These are phyloP conservation scores for Ophraella communa DNA, from an alignment of 2,888 invertebrate species.

Conservation along the genomic window DNA sequence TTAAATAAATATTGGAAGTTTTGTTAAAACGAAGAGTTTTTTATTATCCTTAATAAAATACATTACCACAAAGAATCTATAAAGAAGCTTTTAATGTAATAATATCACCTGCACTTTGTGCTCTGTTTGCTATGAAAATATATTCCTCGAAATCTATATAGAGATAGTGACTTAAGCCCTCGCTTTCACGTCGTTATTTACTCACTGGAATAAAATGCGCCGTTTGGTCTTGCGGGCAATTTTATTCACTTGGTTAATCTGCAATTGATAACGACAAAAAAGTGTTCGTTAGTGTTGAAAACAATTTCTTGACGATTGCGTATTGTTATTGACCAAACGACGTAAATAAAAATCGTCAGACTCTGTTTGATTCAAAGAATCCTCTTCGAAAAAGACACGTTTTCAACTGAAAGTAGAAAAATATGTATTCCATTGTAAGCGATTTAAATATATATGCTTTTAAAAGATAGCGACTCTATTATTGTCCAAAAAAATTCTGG, in stretches of 20 bases:
- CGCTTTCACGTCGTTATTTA: slow-evolving; percentile 6
- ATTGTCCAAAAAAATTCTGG: slow-evolving; percentile 24
- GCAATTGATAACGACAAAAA: too few relatives aligned
- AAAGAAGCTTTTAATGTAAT: not conserved
- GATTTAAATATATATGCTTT: slow-evolving; percentile 54
- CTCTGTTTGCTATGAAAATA: slow-evolving; percentile 19
- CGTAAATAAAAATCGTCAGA: not conserved
- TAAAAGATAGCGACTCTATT: slow-evolving; percentile 32
- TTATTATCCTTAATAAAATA: too few relatives aligned
- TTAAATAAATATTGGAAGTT: too few relatives aligned
- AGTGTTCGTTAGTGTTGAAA: not conserved
- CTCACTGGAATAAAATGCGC: not conserved
- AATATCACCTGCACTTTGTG: slow-evolving; percentile 13
- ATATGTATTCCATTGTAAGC: slow-evolving; percentile 54
- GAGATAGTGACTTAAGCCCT: slow-evolving; percentile 8
- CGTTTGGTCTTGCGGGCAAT: slow-evolving; percentile 3
- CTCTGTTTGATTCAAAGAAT: slow-evolving; percentile 31
- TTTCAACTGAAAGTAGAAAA: slow-evolving; percentile 50
- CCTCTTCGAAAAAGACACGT: slow-evolving; percentile 34
- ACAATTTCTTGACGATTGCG: not conserved
- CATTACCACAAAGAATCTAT: not conserved
- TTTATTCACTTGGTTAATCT: too few relatives aligned
- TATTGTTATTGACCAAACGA: not conserved
- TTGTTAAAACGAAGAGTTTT: too few relatives aligned
- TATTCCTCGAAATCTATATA: not conserved